A percentile compares a stretch with the other conserved stretches of the same genome.
Evolutionary conservation across 2,888 invertebrate species (phyloP).

Genomic region (Trypoxylon attenuatum): DNA sequence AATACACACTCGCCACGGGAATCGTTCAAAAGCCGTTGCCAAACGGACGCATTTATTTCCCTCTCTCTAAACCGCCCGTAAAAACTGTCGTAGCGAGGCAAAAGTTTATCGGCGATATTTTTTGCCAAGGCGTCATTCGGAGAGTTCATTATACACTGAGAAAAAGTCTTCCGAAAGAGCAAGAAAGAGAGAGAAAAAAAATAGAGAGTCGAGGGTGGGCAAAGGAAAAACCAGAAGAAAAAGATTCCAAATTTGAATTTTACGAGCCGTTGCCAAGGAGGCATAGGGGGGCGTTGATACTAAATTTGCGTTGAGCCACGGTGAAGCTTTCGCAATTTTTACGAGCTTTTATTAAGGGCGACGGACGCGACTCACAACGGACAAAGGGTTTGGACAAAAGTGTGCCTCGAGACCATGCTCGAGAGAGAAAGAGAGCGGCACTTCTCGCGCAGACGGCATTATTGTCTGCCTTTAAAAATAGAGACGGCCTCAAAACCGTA

Average conservation of each 20-base stretch:
- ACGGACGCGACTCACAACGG: not conserved
- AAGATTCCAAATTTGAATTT: slow-evolving; percentile 42
- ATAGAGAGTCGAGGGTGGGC: too few species aligned
- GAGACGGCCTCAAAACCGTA: slow-evolving; percentile 30
- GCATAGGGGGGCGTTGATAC: slow-evolving; percentile 10
- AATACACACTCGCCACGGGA: too few species aligned
- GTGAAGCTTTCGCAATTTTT: slow-evolving; percentile 29
- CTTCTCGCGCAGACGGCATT: slow-evolving; percentile 39
- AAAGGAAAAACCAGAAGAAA: not conserved
- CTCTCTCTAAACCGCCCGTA: too few species aligned
- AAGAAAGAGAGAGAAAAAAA: not conserved
- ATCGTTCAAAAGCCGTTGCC: too few species aligned
- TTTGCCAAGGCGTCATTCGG: slow-evolving; percentile 15
- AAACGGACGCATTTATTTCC: too few species aligned
- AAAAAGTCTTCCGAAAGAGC: slow-evolving; percentile 7
- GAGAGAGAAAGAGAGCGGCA: slow-evolving; percentile 17
- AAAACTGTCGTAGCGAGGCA: too few species aligned
- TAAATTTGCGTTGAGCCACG: slow-evolving; percentile 27
- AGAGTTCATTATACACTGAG: slow-evolving; percentile 24
- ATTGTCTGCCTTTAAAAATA: slow-evolving; percentile 47
- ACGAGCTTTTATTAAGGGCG: slow-evolving; percentile 40
- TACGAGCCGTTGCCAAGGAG: slow-evolving; percentile 20
- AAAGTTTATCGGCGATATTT: slow-evolving; percentile 40
- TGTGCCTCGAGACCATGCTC: not conserved
- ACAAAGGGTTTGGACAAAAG: slow-evolving; percentile 28